Conservation (phyloP, 2,113 vertebrate species). For the Calyptomena viridis region DNA sequence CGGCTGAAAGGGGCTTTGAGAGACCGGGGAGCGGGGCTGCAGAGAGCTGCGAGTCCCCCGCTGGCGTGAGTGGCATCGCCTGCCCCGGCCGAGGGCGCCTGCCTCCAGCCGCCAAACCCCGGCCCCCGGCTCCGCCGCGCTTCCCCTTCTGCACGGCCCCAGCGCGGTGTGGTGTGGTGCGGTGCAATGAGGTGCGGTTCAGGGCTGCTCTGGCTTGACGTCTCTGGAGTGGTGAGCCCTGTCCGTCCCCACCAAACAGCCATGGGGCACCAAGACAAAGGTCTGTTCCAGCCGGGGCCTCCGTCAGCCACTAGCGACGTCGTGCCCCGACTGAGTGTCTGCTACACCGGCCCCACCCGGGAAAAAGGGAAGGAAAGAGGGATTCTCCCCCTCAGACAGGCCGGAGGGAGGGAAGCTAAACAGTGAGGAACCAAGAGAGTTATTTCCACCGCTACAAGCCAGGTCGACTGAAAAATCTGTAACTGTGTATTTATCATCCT, state of each 20-base stretch:
- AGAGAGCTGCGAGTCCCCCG: slow-evolving; percentile 72
- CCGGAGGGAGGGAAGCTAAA: background rate
- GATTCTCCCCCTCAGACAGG: too few relatives aligned
- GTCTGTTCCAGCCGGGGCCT: background rate
- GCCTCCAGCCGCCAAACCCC: background rate
- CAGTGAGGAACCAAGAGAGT: background rate
- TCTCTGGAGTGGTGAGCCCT: fast-evolving
- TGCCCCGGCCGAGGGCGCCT: slow-evolving; percentile 66
- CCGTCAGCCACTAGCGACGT: background rate
- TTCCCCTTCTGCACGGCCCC: background rate
- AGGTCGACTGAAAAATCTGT: background rate
- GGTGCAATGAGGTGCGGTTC: fast-evolving
- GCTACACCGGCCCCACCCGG: background rate
- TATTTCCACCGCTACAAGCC: background rate
- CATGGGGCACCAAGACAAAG: background rate
- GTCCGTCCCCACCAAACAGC: background rate
- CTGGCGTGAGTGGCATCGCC: slow-evolving; percentile 75
- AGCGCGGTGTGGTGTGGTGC: fast-evolving
- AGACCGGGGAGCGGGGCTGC: slow-evolving; percentile 63
- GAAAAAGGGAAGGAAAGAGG: background rate
- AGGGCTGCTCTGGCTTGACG: fast-evolving
- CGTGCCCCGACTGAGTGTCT: background rate
- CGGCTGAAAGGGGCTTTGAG: slow-evolving; percentile 81
- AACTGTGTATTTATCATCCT: background rate
- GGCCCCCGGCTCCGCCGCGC: background rate